phyloP scores from a whole-genome alignment of 35 echinoderm and acorn worm species.

The Eucidaris tribuloides region DNA sequence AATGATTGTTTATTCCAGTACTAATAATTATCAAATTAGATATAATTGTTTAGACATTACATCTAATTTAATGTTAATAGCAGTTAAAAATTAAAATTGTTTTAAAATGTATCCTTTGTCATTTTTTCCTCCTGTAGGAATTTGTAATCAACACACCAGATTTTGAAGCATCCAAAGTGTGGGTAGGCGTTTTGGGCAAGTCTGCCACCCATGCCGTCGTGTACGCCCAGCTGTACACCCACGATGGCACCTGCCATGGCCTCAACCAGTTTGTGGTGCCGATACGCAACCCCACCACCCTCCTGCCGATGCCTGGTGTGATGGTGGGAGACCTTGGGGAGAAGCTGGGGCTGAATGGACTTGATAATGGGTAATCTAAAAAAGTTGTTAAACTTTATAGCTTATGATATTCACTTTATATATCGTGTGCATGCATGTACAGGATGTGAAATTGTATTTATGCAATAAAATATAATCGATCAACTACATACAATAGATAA shows the following conservation, averaged over 20 bases:
- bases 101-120: neutral
- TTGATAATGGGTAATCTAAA: conserved; percentile 98
- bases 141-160: conserved; percentile 91
- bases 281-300: conserved; percentile 68
- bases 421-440: too few relatives aligned
- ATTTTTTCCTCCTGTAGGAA: conserved; percentile 40
- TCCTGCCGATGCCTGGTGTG: conserved; percentile 68
- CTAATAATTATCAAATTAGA: neutral
- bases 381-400: too few relatives aligned
- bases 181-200: conserved; percentile 94
- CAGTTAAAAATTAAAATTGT: neutral
- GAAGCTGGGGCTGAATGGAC: conserved; percentile 90
- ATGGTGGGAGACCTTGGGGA: conserved; percentile 90
- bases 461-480: too few relatives aligned
- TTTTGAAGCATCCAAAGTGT: conserved; percentile 87
- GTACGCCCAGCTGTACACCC: conserved; percentile 94
- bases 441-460: too few relatives aligned
- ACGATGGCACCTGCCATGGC: conserved; percentile 88
- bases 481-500: too few relatives aligned
- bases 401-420: too few relatives aligned
- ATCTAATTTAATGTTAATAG: too few relatives aligned
- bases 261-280: conserved; percentile 87
- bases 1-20: neutral
- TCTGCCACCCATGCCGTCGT: conserved; percentile 86
- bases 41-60: neutral